phyloP scores from a whole-genome alignment of 2,888 invertebrate genomes.

The Arenicola marina region DNA sequence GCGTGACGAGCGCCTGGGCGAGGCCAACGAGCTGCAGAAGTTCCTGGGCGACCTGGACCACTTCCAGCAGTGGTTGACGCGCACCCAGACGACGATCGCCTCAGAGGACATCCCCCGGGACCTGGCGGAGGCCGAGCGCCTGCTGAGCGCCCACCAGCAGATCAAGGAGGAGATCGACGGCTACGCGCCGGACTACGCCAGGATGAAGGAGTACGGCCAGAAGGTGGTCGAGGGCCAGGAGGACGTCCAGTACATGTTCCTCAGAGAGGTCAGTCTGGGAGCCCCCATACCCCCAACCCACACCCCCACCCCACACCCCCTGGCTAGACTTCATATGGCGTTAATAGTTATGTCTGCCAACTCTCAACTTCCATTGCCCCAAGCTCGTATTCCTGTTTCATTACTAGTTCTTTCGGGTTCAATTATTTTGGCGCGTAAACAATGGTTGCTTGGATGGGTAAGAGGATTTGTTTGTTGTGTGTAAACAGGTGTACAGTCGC shows the following conservation, averaged over 20 bases:
- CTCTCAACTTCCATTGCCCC: no score
- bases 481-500: no score
- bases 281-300: no score
- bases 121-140: conserved; percentile 85
- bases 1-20: conserved; percentile 96
- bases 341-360: no score
- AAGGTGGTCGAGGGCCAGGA: conserved; percentile 68
- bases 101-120: conserved; percentile 60
- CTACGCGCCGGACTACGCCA: conserved; percentile 95
- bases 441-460: no score
- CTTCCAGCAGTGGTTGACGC: conserved; percentile 98
- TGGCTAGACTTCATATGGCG: no score
- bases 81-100: conserved; percentile 89
- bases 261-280: conserved; percentile 73
- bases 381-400: no score
- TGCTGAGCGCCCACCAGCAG: conserved; percentile 95
- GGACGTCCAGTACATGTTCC: conserved; percentile 99
- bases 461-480: no score
- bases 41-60: conserved; percentile 88
- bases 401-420: no score
- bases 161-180: conserved; percentile 99
- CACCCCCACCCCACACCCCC: no score
- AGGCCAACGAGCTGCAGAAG: conserved; percentile 97
- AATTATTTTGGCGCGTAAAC: no score
- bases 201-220: conserved; percentile 99